Evolutionary conservation across 2,888 invertebrate species (phyloP).

Genomic region (Metacarcinus magister): DNA sequence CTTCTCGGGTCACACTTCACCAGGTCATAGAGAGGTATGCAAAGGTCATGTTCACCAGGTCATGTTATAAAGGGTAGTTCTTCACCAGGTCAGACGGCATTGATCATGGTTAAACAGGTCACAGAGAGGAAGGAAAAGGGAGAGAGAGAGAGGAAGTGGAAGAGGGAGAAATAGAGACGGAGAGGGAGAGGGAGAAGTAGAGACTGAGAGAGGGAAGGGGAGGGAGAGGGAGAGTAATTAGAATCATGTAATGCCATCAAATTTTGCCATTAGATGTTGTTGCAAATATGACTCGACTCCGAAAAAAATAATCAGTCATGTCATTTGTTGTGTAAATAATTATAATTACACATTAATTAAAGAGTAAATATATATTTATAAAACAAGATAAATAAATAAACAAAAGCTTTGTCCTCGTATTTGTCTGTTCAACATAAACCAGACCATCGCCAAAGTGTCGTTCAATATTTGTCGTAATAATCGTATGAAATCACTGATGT

Average conservation of each 20-base stretch:
- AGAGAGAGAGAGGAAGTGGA: neutral
- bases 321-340: conserved; percentile 21
- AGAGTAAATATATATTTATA: too few relatives aligned
- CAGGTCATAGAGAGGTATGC: too few relatives aligned
- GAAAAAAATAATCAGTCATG: neutral
- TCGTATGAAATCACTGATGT: neutral
- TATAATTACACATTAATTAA: conserved; percentile 36
- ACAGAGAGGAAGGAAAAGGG: neutral
- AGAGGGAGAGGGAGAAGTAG: conserved; percentile 37
- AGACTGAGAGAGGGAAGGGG: neutral
- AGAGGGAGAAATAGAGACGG: conserved; percentile 22
- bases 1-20: too few relatives aligned
- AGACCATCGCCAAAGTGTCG: neutral
- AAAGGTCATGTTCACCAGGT: too few relatives aligned
- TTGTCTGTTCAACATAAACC: conserved; percentile 8
- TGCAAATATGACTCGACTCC: neutral
- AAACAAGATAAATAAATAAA: too few relatives aligned
- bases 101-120: too few relatives aligned
- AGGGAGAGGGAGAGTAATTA: conserved; percentile 22
- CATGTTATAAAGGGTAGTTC: too few relatives aligned
- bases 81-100: too few relatives aligned
- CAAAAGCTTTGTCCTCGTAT: neutral
- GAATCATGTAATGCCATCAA: neutral
- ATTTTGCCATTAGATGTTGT: conserved; percentile 47
- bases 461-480: conserved; percentile 34